Conservation (phyloP, 2,113 vertebrate species). For the Psephotus haematonotus region DNA sequence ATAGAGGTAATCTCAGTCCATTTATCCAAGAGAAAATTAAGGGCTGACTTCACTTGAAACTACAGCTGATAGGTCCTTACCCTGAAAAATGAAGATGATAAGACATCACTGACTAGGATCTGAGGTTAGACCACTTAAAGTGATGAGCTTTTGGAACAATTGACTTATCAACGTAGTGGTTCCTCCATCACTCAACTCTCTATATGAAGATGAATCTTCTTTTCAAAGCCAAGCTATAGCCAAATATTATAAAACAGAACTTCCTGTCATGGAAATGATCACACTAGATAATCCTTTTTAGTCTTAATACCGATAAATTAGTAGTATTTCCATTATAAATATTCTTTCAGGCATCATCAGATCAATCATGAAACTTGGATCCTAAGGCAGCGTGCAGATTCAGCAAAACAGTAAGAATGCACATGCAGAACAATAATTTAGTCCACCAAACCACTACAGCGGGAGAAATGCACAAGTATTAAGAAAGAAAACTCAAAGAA, state of each 20-base stretch:
- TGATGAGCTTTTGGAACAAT: not conserved
- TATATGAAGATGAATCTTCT: not conserved
- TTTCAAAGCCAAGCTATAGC: not conserved
- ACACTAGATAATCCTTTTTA: not conserved
- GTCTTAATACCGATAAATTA: not conserved
- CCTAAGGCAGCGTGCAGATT: not conserved
- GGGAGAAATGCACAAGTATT: not conserved
- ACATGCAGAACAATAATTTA: not conserved
- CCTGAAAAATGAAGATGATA: not conserved
- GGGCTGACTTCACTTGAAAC: not conserved
- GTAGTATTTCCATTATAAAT: not conserved
- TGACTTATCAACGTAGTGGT: not conserved
- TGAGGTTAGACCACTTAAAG: not conserved
- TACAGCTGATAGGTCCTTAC: not conserved
- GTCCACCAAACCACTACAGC: not conserved
- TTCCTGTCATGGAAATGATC: not conserved
- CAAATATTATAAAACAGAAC: not conserved
- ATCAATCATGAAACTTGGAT: not conserved
- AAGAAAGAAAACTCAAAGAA: not conserved
- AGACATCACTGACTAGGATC: not conserved
- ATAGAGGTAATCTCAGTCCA: not conserved
- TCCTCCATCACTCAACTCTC: not conserved
- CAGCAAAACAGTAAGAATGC: not conserved
- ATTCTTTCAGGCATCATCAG: not conserved
- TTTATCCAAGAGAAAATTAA: not conserved